Evolutionary conservation across 2,888 invertebrate species (phyloP).

Genomic region (Calameuta idolon): DNA sequence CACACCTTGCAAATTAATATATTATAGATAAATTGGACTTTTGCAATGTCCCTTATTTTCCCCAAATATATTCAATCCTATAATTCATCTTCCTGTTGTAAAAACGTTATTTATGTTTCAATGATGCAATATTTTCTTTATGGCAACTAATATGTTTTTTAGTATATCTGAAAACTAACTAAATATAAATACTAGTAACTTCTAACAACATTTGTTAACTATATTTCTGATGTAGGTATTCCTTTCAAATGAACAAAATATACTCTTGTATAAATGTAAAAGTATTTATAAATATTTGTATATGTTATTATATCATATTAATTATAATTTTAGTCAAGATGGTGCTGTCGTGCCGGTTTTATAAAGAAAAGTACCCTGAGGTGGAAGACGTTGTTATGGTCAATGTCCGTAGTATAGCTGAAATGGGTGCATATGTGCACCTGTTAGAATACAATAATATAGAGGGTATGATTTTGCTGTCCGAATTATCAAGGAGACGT

Average conservation of each 20-base stretch:
- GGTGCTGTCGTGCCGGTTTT: slow-evolving; percentile 96
- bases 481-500: slow-evolving; percentile 97
- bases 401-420: slow-evolving; percentile 96
- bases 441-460: slow-evolving; percentile 98
- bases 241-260: background rate
- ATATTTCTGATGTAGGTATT: background rate
- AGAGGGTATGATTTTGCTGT: slow-evolving; percentile 98
- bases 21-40: slow-evolving; percentile 4
- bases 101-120: background rate
- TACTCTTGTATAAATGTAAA: background rate
- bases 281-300: background rate
- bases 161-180: background rate
- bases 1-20: slow-evolving; percentile 10
- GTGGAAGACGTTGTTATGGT: slow-evolving; percentile 99
- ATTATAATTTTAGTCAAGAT: slow-evolving; percentile 69
- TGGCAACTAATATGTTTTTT: background rate
- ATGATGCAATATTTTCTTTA: background rate
- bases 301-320: background rate
- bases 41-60: background rate
- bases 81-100: background rate
- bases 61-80: background rate
- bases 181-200: background rate
- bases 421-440: slow-evolving; percentile 99
- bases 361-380: slow-evolving; percentile 97
- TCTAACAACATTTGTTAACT: background rate